Base-by-base conservation (phyloP, 2,888 invertebrate species). In the Carabus problematicus region DNA sequence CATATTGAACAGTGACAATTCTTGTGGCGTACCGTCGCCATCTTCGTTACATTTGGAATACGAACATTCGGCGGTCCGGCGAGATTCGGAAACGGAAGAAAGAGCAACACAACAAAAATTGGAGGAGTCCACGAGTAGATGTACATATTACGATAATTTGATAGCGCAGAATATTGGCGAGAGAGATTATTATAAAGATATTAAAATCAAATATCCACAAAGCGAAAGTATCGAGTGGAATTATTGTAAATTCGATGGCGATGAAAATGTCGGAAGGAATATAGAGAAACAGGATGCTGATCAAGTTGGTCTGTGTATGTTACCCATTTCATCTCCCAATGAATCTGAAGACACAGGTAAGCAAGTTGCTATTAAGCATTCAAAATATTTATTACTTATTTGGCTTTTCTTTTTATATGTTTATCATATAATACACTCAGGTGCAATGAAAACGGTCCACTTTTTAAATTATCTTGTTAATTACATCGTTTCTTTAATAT, bases 1-100 rank as follows among this genome's bases (percentile, higher is more conserved):
- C 29, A 29, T 63, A 54, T 52, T 63, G 16, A 54, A 63, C 42
- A 29, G 29, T 29, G 45, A 45, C 12, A 62, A 62, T 40, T 52
- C 52, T 52, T 63, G 63, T 42, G 63, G 63, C 42, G 63, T 41
- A n/a, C 29, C 63, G n/a, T 63, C 63, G 11, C 63, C 63, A 9
- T 19, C 52, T 41, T 63, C 63, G 16, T 14, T 63, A 12, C 41
- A 63, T 45, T 52, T 52, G 52, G 52, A 63, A 39, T 43, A 60
- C 43, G 60, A 60, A 43, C 16, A 43, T 43, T 43, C 19, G 8
- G n/a, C 29, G 29, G 29, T 49, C 6, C 39, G 52, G 41, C 49
- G 42, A 8, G 40, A 54, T 54, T 40, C 47, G 40, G 49, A 47
- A 39, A 49, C 19, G 14, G 63, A 63, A 63, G 63, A 63, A n/a